A percentile compares a stretch with the other conserved stretches of the same genome.
Conservation (phyloP, 2,888 invertebrate species). For the Pyralis farinalis region DNA sequence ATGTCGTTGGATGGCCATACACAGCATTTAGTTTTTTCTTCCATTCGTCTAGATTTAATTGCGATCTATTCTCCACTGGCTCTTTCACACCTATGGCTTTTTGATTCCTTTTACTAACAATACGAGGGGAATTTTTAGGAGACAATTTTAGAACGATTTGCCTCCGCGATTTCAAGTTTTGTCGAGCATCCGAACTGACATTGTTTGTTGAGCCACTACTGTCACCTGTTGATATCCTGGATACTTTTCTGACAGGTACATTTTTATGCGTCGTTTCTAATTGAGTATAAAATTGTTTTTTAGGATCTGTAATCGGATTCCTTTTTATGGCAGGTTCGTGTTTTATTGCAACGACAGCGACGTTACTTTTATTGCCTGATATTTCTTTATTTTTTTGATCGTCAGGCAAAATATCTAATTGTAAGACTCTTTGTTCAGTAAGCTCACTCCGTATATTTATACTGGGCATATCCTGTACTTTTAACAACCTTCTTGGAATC, state of each 20-base stretch:
- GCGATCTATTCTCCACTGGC: slow-evolving; percentile 30
- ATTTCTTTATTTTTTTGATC: slow-evolving; percentile 23
- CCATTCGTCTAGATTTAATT: slow-evolving; percentile 55
- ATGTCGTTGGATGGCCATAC: slow-evolving; percentile 41
- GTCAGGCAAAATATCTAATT: slow-evolving; percentile 70
- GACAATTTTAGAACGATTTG: slow-evolving; percentile 28
- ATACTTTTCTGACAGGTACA: slow-evolving; percentile 44
- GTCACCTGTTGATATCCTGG: slow-evolving; percentile 57
- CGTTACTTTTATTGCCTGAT: slow-evolving; percentile 37
- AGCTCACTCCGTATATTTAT: slow-evolving; percentile 75
- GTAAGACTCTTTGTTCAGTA: slow-evolving; percentile 70
- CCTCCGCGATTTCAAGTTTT: slow-evolving; percentile 33
- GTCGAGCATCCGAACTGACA: slow-evolving; percentile 40
- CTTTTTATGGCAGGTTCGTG: slow-evolving; percentile 27
- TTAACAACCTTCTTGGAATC: slow-evolving; percentile 35
- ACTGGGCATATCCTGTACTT: slow-evolving; percentile 71
- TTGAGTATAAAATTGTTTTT: slow-evolving; percentile 1
- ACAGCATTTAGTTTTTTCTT: slow-evolving; percentile 56
- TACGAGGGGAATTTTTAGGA: slow-evolving; percentile 29
- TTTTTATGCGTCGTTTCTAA: slow-evolving; percentile 11
- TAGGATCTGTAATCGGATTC: not conserved
- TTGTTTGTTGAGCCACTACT: slow-evolving; percentile 61
- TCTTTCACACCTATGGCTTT: slow-evolving; percentile 22
- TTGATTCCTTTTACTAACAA: slow-evolving; percentile 27
- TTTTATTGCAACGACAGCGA: slow-evolving; percentile 48